Evolutionary conservation across 2,113 vertebrate genomes (phyloP), one percentile per base, ranked within the genome.

Genomic region (Ceyx melanurus): DNA sequence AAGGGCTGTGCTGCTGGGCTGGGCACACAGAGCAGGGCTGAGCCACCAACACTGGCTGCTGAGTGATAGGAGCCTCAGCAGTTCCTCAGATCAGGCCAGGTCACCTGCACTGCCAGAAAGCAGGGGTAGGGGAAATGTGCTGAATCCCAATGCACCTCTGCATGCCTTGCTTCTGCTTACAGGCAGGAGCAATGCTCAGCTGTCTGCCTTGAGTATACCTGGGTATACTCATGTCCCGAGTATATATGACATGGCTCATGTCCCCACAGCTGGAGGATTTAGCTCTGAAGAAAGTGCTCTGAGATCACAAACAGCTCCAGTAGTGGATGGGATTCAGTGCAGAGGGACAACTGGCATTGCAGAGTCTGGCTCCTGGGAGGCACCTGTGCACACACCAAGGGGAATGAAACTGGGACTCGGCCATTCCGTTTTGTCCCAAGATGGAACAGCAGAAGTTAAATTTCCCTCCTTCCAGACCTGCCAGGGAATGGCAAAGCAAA

Each of bases 71-170:
- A 64, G 10, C 57, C 90, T 60, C 72, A 84, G 76, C 76, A 90
- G 45, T 67, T 92, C 67, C 64, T 43, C 54, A 88, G 89, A 88
- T 48, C 87, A 82, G 61, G 76, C 82, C 79, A 68, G 85, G 82
- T 73, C 72, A 81, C 7, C 85, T 65, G 45, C 75, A 29, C 77
- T 25, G 68, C 65, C 87, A 6, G 77, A 60, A 79, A 78, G 88
- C 72, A 77, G n/a, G 23, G 82, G 45, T 50, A 74, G 35, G 74
- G 62, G 53, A 90, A 74, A 68, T 1, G 18, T 43, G 51, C 70
- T 67, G 82, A 43, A 51, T 67, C 28, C 33, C 53, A 17, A 58
- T 12, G 78, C 66, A 66, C 9, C 86, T 71, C 42, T 82, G 40
- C 61, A 62, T 0, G 5, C 42, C 25, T 75, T 73, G 45, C 73